phyloP scores from a whole-genome alignment of 2,113 vertebrate genomes.

The Pampusana beccarii region DNA sequence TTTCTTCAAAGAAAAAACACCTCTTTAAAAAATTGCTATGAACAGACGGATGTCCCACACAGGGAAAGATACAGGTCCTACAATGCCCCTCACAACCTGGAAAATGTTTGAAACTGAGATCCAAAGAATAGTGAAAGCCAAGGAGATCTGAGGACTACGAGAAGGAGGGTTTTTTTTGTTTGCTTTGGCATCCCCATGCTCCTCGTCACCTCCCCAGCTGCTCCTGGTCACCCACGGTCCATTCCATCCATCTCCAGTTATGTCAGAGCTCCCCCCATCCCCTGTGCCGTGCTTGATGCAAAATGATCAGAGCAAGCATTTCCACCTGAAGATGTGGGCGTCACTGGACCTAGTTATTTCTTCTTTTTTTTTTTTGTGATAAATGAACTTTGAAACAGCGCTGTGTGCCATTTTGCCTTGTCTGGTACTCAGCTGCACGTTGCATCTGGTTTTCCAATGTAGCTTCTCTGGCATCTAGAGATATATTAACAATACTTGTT shows the following conservation, averaged over 20 bases:
- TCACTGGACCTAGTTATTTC: not conserved
- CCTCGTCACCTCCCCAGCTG: too few species aligned
- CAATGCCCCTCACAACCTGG: not conserved
- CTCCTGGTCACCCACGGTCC: accelerated
- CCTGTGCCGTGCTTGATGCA: accelerated
- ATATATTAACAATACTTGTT: too few species aligned
- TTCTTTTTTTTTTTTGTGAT: accelerated
- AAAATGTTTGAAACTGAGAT: not conserved
- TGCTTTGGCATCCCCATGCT: not conserved
- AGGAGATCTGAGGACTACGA: not conserved
- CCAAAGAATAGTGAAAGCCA: not conserved
- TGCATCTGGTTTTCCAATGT: accelerated
- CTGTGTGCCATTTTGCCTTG: not conserved
- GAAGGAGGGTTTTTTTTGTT: not conserved
- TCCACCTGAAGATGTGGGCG: accelerated
- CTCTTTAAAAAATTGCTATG: not conserved
- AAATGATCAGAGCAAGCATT: accelerated
- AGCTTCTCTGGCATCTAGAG: not conserved
- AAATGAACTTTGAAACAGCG: accelerated
- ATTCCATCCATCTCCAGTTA: accelerated
- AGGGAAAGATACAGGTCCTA: not conserved
- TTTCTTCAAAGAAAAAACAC: not conserved
- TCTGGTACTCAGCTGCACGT: accelerated
- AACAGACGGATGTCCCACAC: not conserved
- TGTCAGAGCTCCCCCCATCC: accelerated